These are phyloP conservation scores for Rhinolophus ferrumequinum DNA, from an alignment of 2,113 vertebrate species.

Conservation along the genomic window DNA sequence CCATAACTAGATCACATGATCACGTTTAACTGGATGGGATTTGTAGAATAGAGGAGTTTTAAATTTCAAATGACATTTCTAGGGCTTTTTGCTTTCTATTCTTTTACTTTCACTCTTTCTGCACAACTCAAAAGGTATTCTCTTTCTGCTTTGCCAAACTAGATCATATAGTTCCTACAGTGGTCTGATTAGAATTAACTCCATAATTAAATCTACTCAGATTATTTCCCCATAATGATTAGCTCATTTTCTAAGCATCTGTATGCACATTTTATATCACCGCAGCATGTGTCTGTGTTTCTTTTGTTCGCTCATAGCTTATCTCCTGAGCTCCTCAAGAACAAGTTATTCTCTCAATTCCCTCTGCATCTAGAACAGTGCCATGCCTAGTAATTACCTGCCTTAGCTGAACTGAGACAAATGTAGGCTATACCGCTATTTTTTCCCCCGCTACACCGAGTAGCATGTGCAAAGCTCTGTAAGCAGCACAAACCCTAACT, in stretches of 20 bases:
- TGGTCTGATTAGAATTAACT: neutral
- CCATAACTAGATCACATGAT: neutral
- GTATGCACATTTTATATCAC: neutral
- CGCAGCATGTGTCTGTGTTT: neutral
- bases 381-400: neutral
- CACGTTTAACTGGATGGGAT: neutral
- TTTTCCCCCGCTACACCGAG: neutral
- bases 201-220: neutral
- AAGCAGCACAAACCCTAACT: neutral
- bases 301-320: neutral
- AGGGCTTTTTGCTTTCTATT: neutral
- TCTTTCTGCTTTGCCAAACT: neutral
- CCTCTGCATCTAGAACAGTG: neutral
- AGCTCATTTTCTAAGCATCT: neutral
- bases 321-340: neutral
- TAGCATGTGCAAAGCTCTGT: fast-evolving
- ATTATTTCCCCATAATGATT: neutral
- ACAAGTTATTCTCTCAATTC: neutral
- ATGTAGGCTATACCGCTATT: neutral
- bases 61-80: neutral
- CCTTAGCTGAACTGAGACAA: neutral
- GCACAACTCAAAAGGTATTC: neutral
- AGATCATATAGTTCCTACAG: neutral
- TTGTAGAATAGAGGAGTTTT: neutral
- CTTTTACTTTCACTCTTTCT: neutral